A percentile compares a stretch with the other conserved stretches of the same genome.
Conservation (phyloP, 2,888 invertebrate species). For the Eupithecia pulchellata region DNA sequence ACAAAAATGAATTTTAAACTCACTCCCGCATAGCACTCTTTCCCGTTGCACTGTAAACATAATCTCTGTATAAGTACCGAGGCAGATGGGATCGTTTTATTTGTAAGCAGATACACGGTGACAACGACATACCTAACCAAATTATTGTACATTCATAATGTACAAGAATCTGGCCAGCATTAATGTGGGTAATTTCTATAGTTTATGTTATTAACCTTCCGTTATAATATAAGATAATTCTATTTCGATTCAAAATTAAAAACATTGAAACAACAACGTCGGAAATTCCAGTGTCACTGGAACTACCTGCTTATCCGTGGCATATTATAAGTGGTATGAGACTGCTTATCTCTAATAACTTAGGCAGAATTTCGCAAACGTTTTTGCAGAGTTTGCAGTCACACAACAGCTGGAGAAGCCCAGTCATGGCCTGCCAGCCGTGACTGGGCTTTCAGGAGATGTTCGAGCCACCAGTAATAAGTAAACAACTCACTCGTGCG, state of each 20-base stretch:
- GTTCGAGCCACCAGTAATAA: neutral
- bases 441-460: neutral
- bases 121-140: neutral
- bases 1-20: slow-evolving; percentile 17
- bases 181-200: too few relatives aligned
- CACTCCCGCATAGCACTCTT: slow-evolving; percentile 29
- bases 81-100: slow-evolving; percentile 1
- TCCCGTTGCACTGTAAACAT: slow-evolving; percentile 33
- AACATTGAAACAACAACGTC: too few relatives aligned
- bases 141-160: neutral
- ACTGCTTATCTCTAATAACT: neutral
- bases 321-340: neutral
- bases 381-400: neutral
- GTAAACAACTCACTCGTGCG: neutral
- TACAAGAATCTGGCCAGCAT: too few relatives aligned
- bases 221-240: too few relatives aligned
- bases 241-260: too few relatives aligned
- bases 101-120: neutral
- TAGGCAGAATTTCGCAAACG: neutral
- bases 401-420: neutral
- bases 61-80: slow-evolving; percentile 2
- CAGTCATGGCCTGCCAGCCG: neutral
- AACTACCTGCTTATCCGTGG: neutral
- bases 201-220: too few relatives aligned
- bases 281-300: neutral